phyloP scores from a whole-genome alignment of 2,797 vertebrate species.

The Atherinosoma microstoma region DNA sequence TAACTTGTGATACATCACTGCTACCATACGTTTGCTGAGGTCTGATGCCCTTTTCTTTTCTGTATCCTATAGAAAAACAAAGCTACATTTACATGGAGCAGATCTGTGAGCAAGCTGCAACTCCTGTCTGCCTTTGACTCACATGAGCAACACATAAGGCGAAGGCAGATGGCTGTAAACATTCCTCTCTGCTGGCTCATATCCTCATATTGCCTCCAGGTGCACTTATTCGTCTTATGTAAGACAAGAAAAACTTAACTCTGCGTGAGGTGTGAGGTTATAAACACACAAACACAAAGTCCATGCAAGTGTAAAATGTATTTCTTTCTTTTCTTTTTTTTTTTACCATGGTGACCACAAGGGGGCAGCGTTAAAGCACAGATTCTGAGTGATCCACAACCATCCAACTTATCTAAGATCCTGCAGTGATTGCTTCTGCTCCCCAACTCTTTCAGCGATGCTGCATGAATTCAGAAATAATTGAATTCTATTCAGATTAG shows the following conservation, averaged over 20 bases:
- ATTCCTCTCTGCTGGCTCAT: constrained; percentile 7
- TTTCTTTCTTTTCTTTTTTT: neutral
- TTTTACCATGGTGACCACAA: constrained; percentile 37
- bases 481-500: constrained; percentile 69
- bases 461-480: constrained; percentile 69
- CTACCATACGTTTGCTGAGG: constrained; percentile 50
- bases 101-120: constrained; percentile 32
- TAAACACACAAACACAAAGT: constrained; percentile 9
- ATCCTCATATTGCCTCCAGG: constrained; percentile 25
- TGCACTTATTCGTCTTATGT: constrained; percentile 17
- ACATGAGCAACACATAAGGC: constrained; percentile 38
- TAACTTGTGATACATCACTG: neutral
- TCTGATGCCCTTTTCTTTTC: constrained; percentile 12
- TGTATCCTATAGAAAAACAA: constrained; percentile 20
- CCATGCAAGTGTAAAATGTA: neutral
- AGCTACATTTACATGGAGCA: constrained; percentile 35
- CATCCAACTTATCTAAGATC: constrained; percentile 38
- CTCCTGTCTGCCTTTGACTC: constrained; percentile 33
- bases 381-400: constrained; percentile 17
- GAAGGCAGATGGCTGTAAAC: constrained; percentile 44
- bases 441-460: constrained; percentile 44
- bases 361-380: constrained; percentile 77
- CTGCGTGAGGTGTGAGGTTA: constrained; percentile 29
- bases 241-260: constrained; percentile 16
- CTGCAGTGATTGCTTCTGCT: constrained; percentile 50